These are phyloP conservation scores for chimpanzee (Pan troglodytes) DNA, from an alignment of 2,113 vertebrate genomes.

Conservation along the genomic window NHGRI_mPanTro3-v2.1_pri NC_072402.2:173245001-173245500, in stretches of 20 bases:
- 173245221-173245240: neutral
- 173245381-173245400: too few relatives aligned
- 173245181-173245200: too few relatives aligned
- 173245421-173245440: too few relatives aligned
- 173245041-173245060: neutral
- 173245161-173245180: neutral
- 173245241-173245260: neutral
- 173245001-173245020: neutral
- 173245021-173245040: too few relatives aligned
- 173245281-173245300: too few relatives aligned
- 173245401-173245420: too few relatives aligned
- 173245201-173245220: neutral
- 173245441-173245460: too few relatives aligned
- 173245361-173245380: too few relatives aligned
- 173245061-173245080: neutral
- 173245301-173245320: neutral
- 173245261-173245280: neutral
- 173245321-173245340: fast-evolving
- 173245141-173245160: neutral
- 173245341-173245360: neutral
- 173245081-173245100: neutral
- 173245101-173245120: neutral
- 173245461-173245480: too few relatives aligned
- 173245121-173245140: neutral
- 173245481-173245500: too few relatives aligned